These are phyloP conservation scores for Orthosia gothica DNA, from an alignment of 2,888 invertebrate genomes.

Conservation along the genomic window DNA sequence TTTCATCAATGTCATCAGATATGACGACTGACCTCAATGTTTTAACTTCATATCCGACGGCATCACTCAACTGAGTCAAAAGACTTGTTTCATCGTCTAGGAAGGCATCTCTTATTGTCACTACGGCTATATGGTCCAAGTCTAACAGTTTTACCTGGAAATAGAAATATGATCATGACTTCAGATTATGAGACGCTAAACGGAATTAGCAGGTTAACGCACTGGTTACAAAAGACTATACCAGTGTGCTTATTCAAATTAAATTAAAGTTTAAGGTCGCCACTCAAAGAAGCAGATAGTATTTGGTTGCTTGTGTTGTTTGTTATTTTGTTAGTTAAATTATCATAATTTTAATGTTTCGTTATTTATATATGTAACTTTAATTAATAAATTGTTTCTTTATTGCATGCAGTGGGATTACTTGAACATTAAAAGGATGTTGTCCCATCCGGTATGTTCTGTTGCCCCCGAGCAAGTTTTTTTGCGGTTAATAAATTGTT, in stretches of 20 bases:
- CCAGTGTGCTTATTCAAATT: slow-evolving; percentile 18
- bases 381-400: slow-evolving; percentile 48
- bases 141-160: slow-evolving; percentile 88
- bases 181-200: slow-evolving; percentile 38
- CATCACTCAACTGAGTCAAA: slow-evolving; percentile 76
- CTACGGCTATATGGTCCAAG: slow-evolving; percentile 83
- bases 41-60: slow-evolving; percentile 85
- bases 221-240: slow-evolving; percentile 47
- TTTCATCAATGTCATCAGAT: slow-evolving; percentile 71
- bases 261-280: slow-evolving; percentile 33
- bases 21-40: slow-evolving; percentile 83
- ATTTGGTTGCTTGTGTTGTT: slow-evolving; percentile 13
- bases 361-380: slow-evolving; percentile 2
- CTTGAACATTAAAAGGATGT: slow-evolving; percentile 58
- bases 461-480: slow-evolving; percentile 50
- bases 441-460: slow-evolving; percentile 61
- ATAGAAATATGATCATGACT: slow-evolving; percentile 53
- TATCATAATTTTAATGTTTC: slow-evolving; percentile 27
- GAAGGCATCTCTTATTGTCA: slow-evolving; percentile 83
- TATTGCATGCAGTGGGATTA: slow-evolving; percentile 34
- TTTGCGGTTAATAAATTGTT: slow-evolving; percentile 30
- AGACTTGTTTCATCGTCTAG: slow-evolving; percentile 82
- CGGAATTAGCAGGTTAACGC: slow-evolving; percentile 63
- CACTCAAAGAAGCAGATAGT: slow-evolving; percentile 16
- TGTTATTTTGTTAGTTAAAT: slow-evolving; percentile 33